A percentile compares a stretch with the other conserved stretches of the same genome.
Evolutionary conservation across 1,140 invertebrate genomes (phyloP).

Genomic region (Dinoponera quadriceps): DNA sequence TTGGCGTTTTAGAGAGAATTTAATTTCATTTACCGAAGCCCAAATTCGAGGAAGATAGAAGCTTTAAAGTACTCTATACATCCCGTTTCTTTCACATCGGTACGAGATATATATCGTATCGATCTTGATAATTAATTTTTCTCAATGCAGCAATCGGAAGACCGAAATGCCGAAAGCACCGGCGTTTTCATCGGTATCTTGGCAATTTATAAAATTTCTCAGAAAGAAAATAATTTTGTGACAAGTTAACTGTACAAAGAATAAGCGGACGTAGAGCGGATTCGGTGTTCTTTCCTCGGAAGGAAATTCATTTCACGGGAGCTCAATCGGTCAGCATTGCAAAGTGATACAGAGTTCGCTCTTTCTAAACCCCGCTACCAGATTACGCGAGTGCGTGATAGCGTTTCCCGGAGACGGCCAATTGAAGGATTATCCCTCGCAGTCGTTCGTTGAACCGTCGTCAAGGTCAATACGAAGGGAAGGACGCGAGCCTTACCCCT

Average conservation of each 20-base stretch:
- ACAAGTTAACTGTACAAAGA: conserved; percentile 9
- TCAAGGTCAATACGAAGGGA: conserved; percentile 35
- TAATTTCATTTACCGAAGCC: conserved; percentile 33
- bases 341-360: neutral
- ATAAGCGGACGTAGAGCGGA: neutral
- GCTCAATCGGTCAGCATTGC: conserved; percentile 22
- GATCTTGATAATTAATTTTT: neutral
- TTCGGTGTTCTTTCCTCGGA: conserved; percentile 31
- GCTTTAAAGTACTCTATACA: conserved; percentile 9
- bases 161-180: conserved; percentile 1
- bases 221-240: conserved; percentile 22
- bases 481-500: neutral
- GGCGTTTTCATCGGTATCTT: neutral
- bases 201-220: conserved; percentile 45
- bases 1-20: conserved; percentile 20
- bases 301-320: conserved; percentile 35
- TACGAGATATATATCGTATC: conserved; percentile 12
- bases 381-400: neutral
- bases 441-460: conserved; percentile 29
- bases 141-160: neutral
- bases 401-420: neutral
- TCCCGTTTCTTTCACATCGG: conserved; percentile 7
- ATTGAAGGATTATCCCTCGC: conserved; percentile 26
- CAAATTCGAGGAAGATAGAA: neutral
- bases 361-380: neutral